Conservation (phyloP, 2,888 invertebrate species). For the Pseudococcus viburni region DNA sequence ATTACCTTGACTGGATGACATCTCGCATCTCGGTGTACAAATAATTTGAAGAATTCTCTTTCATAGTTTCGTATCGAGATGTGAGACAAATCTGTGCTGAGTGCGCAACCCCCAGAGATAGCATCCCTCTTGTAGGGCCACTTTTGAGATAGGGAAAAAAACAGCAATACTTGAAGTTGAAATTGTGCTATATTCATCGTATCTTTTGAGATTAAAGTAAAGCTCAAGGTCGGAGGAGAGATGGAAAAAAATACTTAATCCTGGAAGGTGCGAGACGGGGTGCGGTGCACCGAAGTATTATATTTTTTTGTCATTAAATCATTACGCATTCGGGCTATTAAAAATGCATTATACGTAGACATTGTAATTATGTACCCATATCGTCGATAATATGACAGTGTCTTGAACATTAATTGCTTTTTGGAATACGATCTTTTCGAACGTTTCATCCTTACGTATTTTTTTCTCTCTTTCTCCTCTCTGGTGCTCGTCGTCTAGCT, state of each 20-base stretch:
- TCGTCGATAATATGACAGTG: conserved; percentile 64
- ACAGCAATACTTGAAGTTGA: too few species aligned
- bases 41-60: conserved; percentile 27
- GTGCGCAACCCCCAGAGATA: neutral
- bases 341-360: conserved; percentile 65
- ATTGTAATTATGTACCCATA: conserved; percentile 65
- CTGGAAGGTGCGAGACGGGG: neutral
- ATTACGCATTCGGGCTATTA: conserved; percentile 58
- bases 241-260: neutral
- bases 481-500: neutral
- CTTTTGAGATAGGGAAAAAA: too few species aligned
- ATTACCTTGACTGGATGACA: neutral
- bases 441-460: neutral
- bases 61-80: neutral
- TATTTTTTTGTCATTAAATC: conserved; percentile 54
- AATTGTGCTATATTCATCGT: neutral
- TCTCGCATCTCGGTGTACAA: neutral
- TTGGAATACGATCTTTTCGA: conserved; percentile 56
- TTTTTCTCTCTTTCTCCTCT: conserved; percentile 9
- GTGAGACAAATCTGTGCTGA: neutral
- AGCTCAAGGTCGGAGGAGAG: neutral
- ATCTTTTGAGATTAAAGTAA: neutral
- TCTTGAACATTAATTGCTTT: conserved; percentile 64
- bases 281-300: neutral
- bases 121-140: neutral